Evolutionary conservation across 2,113 vertebrate genomes (phyloP).

Genomic region (Saimiri boliviensis): DNA sequence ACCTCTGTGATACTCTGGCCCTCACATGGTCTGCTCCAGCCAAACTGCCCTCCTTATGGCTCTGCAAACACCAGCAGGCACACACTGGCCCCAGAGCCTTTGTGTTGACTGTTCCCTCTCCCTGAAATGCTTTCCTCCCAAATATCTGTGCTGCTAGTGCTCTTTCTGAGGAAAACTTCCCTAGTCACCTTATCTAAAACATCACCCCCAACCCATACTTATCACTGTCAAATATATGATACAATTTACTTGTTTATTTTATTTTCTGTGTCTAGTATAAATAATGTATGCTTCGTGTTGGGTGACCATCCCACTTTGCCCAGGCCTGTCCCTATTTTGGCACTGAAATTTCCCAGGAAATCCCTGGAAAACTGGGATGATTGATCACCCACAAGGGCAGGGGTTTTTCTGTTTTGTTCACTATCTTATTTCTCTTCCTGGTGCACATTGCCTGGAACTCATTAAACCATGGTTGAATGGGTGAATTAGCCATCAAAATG

Average conservation of each 20-base stretch:
- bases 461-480: not conserved
- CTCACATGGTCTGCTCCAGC: not conserved
- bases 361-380: not conserved
- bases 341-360: not conserved
- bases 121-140: not conserved
- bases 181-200: not conserved
- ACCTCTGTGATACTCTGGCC: not conserved
- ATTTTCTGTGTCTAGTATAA: not conserved
- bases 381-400: not conserved
- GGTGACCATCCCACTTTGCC: not conserved
- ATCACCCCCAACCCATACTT: not conserved
- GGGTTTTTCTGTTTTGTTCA: not conserved
- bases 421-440: not conserved
- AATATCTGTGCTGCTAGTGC: not conserved
- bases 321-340: not conserved
- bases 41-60: not conserved
- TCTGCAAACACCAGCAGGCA: not conserved
- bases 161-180: not conserved
- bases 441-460: not conserved
- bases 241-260: not conserved
- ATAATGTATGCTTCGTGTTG: too few relatives aligned
- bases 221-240: not conserved
- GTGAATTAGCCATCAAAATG: not conserved
- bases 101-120: not conserved
- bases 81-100: not conserved